A percentile compares a stretch with the other conserved stretches of the same genome.
These are phyloP conservation scores for Lasaia peninsularis DNA, from an alignment of 1,140 invertebrate species.

Conservation along the genomic window DNA sequence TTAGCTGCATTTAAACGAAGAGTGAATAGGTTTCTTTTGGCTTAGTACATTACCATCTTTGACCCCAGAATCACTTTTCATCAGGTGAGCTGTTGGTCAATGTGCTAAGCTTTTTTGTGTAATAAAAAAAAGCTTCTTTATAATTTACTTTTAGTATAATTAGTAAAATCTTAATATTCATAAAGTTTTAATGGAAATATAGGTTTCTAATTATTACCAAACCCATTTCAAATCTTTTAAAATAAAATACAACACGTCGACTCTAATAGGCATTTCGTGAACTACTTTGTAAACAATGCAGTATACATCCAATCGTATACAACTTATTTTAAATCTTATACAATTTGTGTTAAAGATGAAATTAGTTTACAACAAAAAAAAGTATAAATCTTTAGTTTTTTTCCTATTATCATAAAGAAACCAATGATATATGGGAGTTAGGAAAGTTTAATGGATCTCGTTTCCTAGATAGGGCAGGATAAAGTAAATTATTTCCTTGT, in stretches of 20 bases:
- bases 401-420: slow-evolving; percentile 5
- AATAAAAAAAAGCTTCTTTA: too few species aligned
- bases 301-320: background rate
- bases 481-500: background rate
- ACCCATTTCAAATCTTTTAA: background rate
- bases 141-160: background rate
- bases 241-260: background rate
- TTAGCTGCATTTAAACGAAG: too few species aligned
- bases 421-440: background rate
- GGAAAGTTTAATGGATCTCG: background rate
- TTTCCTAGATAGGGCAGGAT: background rate
- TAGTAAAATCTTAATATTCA: background rate
- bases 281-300: background rate
- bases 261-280: background rate
- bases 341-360: background rate
- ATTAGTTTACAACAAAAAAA: background rate
- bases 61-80: too few species aligned
- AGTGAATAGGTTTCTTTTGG: too few species aligned
- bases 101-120: too few species aligned
- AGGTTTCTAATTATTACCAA: background rate
- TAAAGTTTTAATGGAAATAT: background rate
- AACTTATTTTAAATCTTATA: background rate
- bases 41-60: too few species aligned
- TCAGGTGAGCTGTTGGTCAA: too few species aligned
- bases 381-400: background rate